Percentiles rank a stretch among this genome's conserved stretches.
Evolutionary conservation across 2,113 vertebrate genomes (phyloP).

Genomic region (Promerops cafer): DNA sequence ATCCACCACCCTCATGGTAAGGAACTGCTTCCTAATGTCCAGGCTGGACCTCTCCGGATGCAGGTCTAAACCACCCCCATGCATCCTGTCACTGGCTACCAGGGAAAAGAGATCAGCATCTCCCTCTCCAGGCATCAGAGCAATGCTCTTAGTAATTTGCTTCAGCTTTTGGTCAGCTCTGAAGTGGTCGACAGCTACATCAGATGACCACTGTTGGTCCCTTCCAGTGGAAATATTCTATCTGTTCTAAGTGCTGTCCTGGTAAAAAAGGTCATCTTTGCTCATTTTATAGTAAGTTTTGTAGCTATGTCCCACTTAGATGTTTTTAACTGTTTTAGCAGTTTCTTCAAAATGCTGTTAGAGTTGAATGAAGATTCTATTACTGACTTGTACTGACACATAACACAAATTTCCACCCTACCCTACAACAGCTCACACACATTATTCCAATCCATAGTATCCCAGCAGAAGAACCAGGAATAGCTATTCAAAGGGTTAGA

Average conservation of each 20-base stretch:
- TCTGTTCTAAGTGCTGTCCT: background rate
- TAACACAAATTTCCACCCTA: background rate
- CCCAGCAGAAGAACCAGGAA: background rate
- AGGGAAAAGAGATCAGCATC: background rate
- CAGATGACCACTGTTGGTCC: accelerated
- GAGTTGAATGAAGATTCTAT: background rate
- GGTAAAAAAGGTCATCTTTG: background rate
- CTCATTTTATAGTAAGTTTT: background rate
- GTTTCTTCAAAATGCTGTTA: background rate
- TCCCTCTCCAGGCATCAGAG: background rate
- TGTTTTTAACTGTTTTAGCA: background rate
- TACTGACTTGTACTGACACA: background rate
- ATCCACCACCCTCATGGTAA: background rate
- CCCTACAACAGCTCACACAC: background rate
- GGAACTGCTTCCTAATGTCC: background rate
- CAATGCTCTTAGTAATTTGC: background rate
- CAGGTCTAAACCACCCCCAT: background rate
- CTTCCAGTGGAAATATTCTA: background rate
- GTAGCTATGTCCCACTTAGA: background rate
- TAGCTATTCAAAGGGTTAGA: background rate
- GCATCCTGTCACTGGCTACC: too few species aligned
- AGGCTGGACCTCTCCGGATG: accelerated
- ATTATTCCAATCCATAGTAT: background rate
- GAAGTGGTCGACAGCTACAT: background rate
- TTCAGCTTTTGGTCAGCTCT: background rate